Conservation (phyloP, 2,113 vertebrate genomes). For the Lagenorhynchus albirostris region DNA sequence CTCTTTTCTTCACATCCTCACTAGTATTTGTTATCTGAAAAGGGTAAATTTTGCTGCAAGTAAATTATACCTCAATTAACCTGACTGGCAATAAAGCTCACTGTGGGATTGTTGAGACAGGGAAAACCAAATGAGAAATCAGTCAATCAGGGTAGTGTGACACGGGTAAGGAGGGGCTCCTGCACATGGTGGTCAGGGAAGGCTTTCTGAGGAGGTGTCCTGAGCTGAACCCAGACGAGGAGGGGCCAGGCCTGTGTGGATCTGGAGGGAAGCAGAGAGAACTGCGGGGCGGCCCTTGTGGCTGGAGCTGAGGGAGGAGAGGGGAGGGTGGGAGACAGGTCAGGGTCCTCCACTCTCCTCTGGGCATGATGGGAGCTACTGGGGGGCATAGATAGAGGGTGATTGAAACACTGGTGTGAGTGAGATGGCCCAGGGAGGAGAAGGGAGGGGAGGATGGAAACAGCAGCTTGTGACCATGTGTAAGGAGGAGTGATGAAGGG, state of each 20-base stretch:
- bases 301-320: neutral
- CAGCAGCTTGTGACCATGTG: neutral
- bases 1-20: neutral
- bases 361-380: neutral
- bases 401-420: neutral
- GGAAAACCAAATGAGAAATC: neutral
- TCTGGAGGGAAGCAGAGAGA: neutral
- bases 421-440: neutral
- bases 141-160: neutral
- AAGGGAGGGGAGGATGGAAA: accelerated
- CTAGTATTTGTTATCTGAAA: neutral
- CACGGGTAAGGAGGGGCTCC: accelerated
- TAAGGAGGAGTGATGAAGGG: neutral
- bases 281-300: accelerated
- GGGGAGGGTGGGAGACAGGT: neutral
- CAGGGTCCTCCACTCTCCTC: neutral
- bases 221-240: neutral
- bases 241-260: neutral
- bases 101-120: neutral
- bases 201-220: neutral
- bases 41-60: neutral
- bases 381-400: neutral
- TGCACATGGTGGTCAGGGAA: neutral
- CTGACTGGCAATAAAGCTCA: neutral
- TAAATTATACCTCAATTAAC: neutral